Evolutionary conservation across 2,113 vertebrate genomes (phyloP), one percentile per base, ranked within the genome.

Genomic region (Neodon shergylaensis): DNA sequence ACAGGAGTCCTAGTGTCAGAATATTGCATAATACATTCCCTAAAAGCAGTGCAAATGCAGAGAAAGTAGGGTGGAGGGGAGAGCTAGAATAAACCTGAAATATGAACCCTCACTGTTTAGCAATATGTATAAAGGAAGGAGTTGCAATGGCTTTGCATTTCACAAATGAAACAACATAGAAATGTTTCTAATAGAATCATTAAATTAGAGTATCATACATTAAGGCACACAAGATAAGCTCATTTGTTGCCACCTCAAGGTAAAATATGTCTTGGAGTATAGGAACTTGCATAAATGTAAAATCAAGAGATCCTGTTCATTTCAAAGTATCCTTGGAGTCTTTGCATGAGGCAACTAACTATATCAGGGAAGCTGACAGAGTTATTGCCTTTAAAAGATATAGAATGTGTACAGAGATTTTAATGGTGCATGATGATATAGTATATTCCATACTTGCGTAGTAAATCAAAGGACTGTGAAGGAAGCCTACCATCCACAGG

Each of bases 91-190:
- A 2, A n/a, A 31, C 42, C 33, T 16, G 36, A 17, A 94, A 88
- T 26, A 42, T 88, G 54, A 96, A 24, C 21, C 58, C 44, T 61
- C 7, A 33, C 22, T 73, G 54, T 66, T 72, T 84, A 96, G 39
- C 26, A 63, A 88, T 86, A 31, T 90, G 74, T 87, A 61, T 77
- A 66, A 88, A 85, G 47, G 68, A n/a, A 79, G 81, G 0, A 49
- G 16, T 70, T 54, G 65, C 36, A 86, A 93, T 74, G 6, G 89
- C 89, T 95, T 92, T 81, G 28, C 19, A 66, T 88, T 81, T 94
- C 33, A 93, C 14, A 58, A 39, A 81, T 14, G 49, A 87, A 93
- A 90, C 19, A 17, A 83, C 0, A 22, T 31, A 24, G 81, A 91
- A 90, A 85, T 31, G 14, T 78, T 90, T 89, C 63, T 16, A 94